Conservation (phyloP, 2,888 invertebrate species). For the Rhopalosiphum nymphaeae region DNA sequence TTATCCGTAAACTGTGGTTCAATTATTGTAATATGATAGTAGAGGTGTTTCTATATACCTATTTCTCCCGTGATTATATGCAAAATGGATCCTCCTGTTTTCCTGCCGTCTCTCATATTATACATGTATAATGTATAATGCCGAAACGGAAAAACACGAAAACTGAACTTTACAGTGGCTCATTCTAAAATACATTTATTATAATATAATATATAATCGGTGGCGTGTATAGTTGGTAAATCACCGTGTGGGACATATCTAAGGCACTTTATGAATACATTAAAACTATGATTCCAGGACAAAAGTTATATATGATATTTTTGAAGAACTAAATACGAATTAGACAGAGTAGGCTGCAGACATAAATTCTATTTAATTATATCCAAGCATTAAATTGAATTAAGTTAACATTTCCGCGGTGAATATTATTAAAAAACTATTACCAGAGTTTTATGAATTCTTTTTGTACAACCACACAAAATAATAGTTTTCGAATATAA, state of each 20-base stretch:
- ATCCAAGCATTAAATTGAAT: slow-evolving; percentile 6
- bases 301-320: background rate
- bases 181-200: background rate
- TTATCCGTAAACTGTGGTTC: background rate
- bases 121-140: background rate
- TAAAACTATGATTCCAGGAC: background rate
- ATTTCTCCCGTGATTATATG: background rate
- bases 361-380: slow-evolving; percentile 30
- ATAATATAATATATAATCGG: background rate
- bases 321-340: slow-evolving; percentile 2
- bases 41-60: background rate
- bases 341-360: background rate
- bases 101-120: background rate
- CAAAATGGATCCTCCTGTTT: background rate
- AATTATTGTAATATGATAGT: background rate
- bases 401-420: background rate
- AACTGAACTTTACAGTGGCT: background rate
- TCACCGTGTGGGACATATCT: background rate
- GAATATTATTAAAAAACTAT: slow-evolving; percentile 28
- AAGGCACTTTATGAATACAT: slow-evolving; percentile 40
- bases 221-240: background rate
- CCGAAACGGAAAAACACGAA: background rate
- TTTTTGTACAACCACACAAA: background rate
- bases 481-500: background rate
- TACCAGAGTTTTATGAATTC: background rate